Evolutionary conservation across 1,140 invertebrate genomes (phyloP).

Genomic region (Venturia canescens): DNA sequence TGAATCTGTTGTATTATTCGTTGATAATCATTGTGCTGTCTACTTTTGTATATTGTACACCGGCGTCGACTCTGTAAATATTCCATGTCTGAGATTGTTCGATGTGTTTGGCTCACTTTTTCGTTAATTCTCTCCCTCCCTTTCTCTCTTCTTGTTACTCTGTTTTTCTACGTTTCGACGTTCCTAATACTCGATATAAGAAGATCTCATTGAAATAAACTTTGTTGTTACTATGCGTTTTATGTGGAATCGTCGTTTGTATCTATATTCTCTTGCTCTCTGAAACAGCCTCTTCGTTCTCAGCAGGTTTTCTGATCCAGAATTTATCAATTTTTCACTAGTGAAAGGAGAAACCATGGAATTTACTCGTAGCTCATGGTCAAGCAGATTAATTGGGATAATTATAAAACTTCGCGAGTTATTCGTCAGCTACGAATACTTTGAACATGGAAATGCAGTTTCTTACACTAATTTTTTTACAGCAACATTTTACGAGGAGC

Average conservation of each 20-base stretch:
- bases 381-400: too few relatives aligned
- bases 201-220: not conserved
- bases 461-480: too few relatives aligned
- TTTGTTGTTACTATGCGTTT: not conserved
- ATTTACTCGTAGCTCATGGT: too few relatives aligned
- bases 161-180: not conserved
- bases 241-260: not conserved
- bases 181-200: not conserved
- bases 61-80: constrained; percentile 22
- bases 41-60: not conserved
- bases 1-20: not conserved
- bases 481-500: too few relatives aligned
- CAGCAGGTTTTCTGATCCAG: too few relatives aligned
- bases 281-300: not conserved
- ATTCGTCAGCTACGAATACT: too few relatives aligned
- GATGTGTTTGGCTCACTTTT: constrained; percentile 5
- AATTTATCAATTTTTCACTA: too few relatives aligned
- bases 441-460: too few relatives aligned
- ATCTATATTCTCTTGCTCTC: not conserved
- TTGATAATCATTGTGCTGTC: not conserved
- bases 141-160: not conserved
- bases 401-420: too few relatives aligned
- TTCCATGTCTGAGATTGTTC: not conserved
- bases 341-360: too few relatives aligned
- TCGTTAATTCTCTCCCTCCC: not conserved